Percentiles rank a stretch among this genome's conserved stretches.
phyloP scores from a whole-genome alignment of 1,140 invertebrate species.

The Drosophila nigromelanica region DNA sequence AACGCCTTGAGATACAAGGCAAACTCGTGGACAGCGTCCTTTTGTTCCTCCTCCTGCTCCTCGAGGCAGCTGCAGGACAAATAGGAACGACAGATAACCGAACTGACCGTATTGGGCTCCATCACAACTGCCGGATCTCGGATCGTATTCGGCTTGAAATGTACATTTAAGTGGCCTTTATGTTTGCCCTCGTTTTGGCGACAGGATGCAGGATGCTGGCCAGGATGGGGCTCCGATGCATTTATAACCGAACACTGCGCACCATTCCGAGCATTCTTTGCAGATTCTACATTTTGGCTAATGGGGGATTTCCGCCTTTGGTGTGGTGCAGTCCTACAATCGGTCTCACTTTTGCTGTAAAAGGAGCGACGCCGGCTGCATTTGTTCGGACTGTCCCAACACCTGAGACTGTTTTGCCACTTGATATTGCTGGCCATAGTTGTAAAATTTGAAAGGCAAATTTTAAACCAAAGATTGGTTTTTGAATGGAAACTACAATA shows the following conservation, averaged over 20 bases:
- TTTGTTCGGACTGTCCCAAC: not conserved
- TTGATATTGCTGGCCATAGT: slow-evolving; percentile 9
- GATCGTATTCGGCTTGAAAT: not conserved
- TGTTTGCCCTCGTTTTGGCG: too few species aligned
- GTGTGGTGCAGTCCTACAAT: not conserved
- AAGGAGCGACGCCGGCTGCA: slow-evolving; percentile 1
- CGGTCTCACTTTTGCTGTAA: not conserved
- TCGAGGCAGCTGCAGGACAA: not conserved
- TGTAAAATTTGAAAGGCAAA: not conserved
- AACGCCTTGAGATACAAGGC: slow-evolving; percentile 67
- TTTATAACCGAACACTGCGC: too few species aligned
- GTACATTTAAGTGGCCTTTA: too few species aligned
- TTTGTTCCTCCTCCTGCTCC: not conserved
- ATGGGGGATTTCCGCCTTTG: too few species aligned
- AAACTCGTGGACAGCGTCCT: slow-evolving; percentile 22
- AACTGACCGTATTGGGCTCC: slow-evolving; percentile 45
- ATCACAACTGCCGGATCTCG: not conserved
- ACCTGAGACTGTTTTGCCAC: slow-evolving; percentile 1
- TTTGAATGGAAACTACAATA: not conserved
- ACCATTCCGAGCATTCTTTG: too few species aligned
- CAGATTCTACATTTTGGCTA: too few species aligned
- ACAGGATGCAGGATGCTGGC: too few species aligned
- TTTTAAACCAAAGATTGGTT: not conserved
- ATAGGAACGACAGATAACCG: slow-evolving; percentile 29
- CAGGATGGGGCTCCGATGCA: too few species aligned